A percentile compares a stretch with the other conserved stretches of the same genome.
These are phyloP conservation scores for Lasioglossum marginatum DNA, from an alignment of 2,888 invertebrate species.

Conservation along the genomic window DNA sequence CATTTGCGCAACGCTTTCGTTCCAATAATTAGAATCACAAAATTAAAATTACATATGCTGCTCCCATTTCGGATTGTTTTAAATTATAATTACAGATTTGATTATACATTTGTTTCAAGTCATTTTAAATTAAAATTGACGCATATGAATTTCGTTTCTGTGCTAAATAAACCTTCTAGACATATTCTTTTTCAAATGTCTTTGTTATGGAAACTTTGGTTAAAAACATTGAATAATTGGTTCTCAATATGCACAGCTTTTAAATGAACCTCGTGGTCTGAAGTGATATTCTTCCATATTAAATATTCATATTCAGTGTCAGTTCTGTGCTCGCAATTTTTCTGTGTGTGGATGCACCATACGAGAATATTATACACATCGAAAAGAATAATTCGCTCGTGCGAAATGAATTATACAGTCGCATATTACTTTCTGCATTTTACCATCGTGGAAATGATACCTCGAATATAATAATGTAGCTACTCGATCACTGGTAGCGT, in stretches of 20 bases:
- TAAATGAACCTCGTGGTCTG: background rate
- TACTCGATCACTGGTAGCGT: background rate
- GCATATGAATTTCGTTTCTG: background rate
- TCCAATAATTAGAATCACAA: background rate
- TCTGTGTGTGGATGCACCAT: background rate
- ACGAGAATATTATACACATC: background rate
- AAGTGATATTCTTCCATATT: background rate
- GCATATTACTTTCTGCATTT: background rate
- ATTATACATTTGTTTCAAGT: background rate
- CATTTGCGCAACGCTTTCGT: background rate
- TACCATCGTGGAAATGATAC: background rate
- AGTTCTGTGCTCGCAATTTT: conserved; percentile 27
- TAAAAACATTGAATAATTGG: background rate
- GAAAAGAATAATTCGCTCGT: conserved; percentile 24
- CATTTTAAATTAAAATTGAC: background rate
- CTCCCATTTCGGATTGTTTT: background rate
- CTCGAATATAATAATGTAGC: background rate
- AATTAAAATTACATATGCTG: background rate
- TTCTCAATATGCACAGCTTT: background rate
- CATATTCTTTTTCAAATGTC: background rate
- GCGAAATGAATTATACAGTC: background rate
- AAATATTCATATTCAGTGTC: background rate
- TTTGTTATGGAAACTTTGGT: background rate
- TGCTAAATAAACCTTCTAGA: background rate
- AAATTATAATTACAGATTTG: background rate